A percentile compares a stretch with the other conserved stretches of the same genome.
phyloP scores from a whole-genome alignment of 2,888 invertebrate genomes.

The Andricus curvator region DNA sequence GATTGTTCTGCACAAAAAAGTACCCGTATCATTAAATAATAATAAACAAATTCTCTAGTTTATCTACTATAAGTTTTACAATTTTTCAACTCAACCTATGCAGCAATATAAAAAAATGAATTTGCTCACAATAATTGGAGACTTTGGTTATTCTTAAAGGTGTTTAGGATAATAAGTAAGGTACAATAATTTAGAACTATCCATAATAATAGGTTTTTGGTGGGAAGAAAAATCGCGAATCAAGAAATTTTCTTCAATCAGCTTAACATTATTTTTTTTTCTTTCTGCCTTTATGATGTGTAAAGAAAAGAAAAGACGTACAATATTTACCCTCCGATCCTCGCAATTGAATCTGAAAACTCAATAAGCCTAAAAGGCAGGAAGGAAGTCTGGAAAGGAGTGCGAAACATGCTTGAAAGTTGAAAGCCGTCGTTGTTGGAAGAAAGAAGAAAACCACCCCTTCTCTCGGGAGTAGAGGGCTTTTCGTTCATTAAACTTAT shows the following conservation, averaged over 20 bases:
- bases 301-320: background rate
- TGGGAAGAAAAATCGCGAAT: too few relatives aligned
- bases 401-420: conserved; percentile 35
- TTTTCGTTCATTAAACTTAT: conserved; percentile 42
- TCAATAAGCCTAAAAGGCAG: conserved; percentile 15
- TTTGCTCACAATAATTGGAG: background rate
- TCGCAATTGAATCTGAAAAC: conserved; percentile 10
- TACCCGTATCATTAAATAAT: background rate
- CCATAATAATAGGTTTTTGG: too few relatives aligned
- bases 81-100: too few relatives aligned
- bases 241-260: too few relatives aligned
- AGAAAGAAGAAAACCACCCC: conserved; percentile 44
- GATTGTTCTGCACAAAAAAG: background rate
- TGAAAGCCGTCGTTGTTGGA: conserved; percentile 32
- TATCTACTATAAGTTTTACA: too few relatives aligned
- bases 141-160: background rate
- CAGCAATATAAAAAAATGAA: background rate
- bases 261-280: background rate
- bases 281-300: background rate
- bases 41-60: background rate
- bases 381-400: conserved; percentile 11
- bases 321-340: background rate
- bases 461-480: conserved; percentile 40
- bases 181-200: too few relatives aligned
- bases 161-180: too few relatives aligned